Evolutionary conservation across 23 tunicate species (phyloP), one percentile per base, ranked within the genome.

Genomic region (Diplosoma virens): DNA sequence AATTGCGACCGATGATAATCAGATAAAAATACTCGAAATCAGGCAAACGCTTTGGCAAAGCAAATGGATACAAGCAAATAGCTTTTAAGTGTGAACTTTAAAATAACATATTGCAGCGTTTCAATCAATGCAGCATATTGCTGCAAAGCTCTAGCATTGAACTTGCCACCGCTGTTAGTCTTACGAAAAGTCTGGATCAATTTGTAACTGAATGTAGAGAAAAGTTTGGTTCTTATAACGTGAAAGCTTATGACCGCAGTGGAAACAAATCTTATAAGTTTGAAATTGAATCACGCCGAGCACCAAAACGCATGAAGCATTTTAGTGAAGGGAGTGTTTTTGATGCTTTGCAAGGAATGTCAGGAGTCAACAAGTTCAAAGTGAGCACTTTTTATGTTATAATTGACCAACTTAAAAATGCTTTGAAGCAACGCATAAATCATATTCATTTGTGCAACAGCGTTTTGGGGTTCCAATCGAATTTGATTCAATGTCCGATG

Each of bases 201-300:
- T 55, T 55, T 55, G 63, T 55, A 55, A 55, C 24, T 55, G 63
- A 55, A 55, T 55, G 63, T 55, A 11, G 63, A 55, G 63, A 55
- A 55, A 55, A 55, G 24, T 55, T 55, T 11, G n/a, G n/a, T n/a
- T n/a, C n/a, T n/a, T n/a, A n/a, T n/a, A n/a, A n/a, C n/a, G n/a
- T n/a, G n/a, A n/a, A n/a, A n/a, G n/a, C n/a, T n/a, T n/a, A n/a
- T n/a, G 24, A 55, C 24, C 24, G 50, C 50, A 41, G 14, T 41
- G 50, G 50, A 41, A 41, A 41, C 63, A 55, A 20, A 11, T n/a
- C 5, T 4, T 11, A 20, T 11, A 55, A 55, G 63, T 55, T 55
- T 55, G 63, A 55, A 55, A 55, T 22, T 55, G 63, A 55, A 55
- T 55, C 63, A 55, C 63, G 63, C 63, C 63, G 24, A 55, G 63